Evolutionary conservation across 2,888 invertebrate species (phyloP).

Genomic region (Apamea epomidion): DNA sequence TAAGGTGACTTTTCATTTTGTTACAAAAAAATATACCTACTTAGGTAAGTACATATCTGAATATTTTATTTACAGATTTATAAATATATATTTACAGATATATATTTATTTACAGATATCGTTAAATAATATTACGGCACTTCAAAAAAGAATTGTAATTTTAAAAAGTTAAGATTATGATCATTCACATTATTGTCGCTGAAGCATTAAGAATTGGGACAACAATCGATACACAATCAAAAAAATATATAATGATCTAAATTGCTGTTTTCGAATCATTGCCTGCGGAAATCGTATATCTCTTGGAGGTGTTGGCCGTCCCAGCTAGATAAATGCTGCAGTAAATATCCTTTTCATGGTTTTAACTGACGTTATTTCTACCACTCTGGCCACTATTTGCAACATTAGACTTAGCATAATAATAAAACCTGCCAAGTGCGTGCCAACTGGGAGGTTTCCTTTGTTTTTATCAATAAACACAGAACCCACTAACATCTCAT

Average conservation of each 20-base stretch:
- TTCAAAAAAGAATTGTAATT: not conserved
- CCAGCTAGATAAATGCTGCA: conserved; percentile 74
- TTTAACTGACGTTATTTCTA: conserved; percentile 72
- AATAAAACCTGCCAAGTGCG: conserved; percentile 5
- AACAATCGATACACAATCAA: conserved; percentile 18
- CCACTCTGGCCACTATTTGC: conserved; percentile 66
- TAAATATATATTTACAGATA: too few relatives aligned
- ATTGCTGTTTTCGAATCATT: conserved; percentile 72
- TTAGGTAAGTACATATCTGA: not conserved
- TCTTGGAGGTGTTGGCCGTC: conserved; percentile 69
- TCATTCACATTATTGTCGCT: not conserved
- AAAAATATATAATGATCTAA: conserved; percentile 59
- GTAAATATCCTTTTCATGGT: conserved; percentile 75
- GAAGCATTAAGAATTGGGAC: not conserved
- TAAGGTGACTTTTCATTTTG: conserved; percentile 47
- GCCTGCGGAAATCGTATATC: conserved; percentile 74
- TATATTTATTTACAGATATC: too few relatives aligned
- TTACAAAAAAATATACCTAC: not conserved
- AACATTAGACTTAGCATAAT: conserved; percentile 49
- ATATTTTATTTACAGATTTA: not conserved
- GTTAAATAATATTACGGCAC: not conserved
- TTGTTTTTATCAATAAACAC: not conserved
- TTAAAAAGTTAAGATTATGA: not conserved
- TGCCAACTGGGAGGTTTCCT: not conserved
- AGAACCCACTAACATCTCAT: conserved; percentile 19